Percentiles rank a stretch among this genome's conserved stretches.
Conservation (phyloP, 2,888 invertebrate species). For the Eupithecia inturbata region DNA sequence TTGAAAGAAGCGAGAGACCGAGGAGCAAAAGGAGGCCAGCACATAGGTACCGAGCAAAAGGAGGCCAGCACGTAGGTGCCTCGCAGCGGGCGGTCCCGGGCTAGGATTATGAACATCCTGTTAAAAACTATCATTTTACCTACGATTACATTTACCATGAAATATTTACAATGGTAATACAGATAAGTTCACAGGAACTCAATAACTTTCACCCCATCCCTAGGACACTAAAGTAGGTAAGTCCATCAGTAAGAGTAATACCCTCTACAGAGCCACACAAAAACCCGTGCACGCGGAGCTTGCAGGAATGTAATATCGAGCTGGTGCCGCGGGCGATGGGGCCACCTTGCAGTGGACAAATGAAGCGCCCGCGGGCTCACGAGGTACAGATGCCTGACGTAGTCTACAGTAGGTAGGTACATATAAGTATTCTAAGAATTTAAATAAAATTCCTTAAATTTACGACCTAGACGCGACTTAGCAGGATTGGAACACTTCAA, state of each 20-base stretch:
- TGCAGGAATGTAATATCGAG: slow-evolving; percentile 12
- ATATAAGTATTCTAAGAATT: too few relatives aligned
- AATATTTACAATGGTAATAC: too few relatives aligned
- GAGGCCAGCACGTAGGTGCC: too few relatives aligned
- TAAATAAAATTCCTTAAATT: too few relatives aligned
- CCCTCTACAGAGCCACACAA: not conserved
- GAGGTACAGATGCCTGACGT: slow-evolving; percentile 3
- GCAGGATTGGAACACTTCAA: too few relatives aligned
- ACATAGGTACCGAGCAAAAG: too few relatives aligned
- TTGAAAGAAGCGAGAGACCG: too few relatives aligned
- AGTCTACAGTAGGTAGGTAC: slow-evolving; percentile 2
- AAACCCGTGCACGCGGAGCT: not conserved
- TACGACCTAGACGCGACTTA: too few relatives aligned
- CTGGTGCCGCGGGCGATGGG: not conserved
- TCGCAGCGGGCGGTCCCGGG: too few relatives aligned
- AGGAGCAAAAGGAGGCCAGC: too few relatives aligned
- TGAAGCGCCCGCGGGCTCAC: not conserved
- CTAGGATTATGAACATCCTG: too few relatives aligned
- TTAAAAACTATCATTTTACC: too few relatives aligned
- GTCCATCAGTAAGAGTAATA: not conserved
- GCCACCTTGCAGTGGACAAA: not conserved
- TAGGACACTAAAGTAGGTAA: not conserved
- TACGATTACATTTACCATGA: not conserved
- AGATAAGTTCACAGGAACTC: not conserved
- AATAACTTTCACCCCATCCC: not conserved